These are phyloP conservation scores for Dendrolimus houi DNA, from an alignment of 2,888 invertebrate species.

Conservation along the genomic window DNA sequence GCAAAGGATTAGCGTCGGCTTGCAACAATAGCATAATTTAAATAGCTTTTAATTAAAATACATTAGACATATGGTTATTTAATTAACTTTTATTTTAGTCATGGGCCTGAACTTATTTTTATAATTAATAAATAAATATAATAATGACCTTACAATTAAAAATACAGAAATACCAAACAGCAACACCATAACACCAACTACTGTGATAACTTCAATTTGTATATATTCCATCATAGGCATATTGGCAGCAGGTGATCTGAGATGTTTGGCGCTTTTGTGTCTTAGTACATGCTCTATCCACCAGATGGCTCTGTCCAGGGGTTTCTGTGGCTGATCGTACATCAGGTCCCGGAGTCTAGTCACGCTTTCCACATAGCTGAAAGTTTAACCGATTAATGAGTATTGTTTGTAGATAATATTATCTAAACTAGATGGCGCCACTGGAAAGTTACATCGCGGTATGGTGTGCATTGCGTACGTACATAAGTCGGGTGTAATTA, in stretches of 20 bases:
- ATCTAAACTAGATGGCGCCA: no score
- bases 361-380: conserved; percentile 15
- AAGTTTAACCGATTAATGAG: background rate
- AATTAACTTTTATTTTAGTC: background rate
- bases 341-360: conserved; percentile 25
- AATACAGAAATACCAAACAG: background rate
- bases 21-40: no score
- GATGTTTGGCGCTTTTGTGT: conserved; percentile 48
- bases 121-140: background rate
- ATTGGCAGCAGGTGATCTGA: conserved; percentile 40
- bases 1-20: no score
- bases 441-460: no score
- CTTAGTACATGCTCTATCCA: conserved; percentile 62
- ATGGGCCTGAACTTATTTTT: background rate
- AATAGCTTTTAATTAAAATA: no score
- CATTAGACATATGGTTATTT: background rate
- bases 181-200: background rate
- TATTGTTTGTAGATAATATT: no score
- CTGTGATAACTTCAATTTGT: background rate
- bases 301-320: conserved; percentile 56
- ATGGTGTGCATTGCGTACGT: no score
- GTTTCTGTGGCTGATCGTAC: conserved; percentile 42
- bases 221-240: conserved; percentile 11
- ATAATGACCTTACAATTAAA: background rate
- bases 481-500: no score